A percentile compares a stretch with the other conserved stretches of the same genome.
Conservation (phyloP, 1,140 invertebrate species). For the Neodiprion fabricii region DNA sequence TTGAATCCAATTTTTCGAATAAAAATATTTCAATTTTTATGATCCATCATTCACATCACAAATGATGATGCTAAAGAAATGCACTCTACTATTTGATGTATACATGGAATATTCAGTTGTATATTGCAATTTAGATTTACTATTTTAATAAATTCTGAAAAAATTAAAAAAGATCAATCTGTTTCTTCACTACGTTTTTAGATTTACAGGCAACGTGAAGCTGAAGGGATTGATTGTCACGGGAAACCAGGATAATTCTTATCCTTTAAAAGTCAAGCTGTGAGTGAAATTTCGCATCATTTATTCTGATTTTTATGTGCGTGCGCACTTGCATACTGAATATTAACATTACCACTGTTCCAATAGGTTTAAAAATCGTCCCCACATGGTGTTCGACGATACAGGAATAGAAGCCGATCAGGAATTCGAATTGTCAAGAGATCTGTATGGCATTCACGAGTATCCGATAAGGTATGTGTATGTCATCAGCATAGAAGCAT, state of each 20-base stretch:
- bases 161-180: neutral
- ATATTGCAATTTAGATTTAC: constrained; percentile 1
- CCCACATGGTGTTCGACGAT: constrained; percentile 95
- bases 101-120: constrained; percentile 7
- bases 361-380: constrained; percentile 87
- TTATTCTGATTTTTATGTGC: neutral
- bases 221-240: constrained; percentile 91
- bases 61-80: no score
- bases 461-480: constrained; percentile 85
- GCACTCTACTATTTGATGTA: constrained; percentile 11
- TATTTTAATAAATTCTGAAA: constrained; percentile 10
- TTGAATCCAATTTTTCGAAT: no score
- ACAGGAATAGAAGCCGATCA: constrained; percentile 76
- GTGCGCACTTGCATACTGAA: neutral
- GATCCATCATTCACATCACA: no score
- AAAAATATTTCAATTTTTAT: no score
- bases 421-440: constrained; percentile 87
- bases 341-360: constrained; percentile 20
- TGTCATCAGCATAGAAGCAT: constrained; percentile 9
- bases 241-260: constrained; percentile 83
- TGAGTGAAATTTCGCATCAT: constrained; percentile 64
- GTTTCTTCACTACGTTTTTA: constrained; percentile 48
- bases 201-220: constrained; percentile 93
- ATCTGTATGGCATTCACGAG: constrained; percentile 81
- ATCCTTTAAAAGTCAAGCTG: constrained; percentile 87